Conservation (phyloP, 2,888 invertebrate species). For the Pristionchus arcanus region DNA sequence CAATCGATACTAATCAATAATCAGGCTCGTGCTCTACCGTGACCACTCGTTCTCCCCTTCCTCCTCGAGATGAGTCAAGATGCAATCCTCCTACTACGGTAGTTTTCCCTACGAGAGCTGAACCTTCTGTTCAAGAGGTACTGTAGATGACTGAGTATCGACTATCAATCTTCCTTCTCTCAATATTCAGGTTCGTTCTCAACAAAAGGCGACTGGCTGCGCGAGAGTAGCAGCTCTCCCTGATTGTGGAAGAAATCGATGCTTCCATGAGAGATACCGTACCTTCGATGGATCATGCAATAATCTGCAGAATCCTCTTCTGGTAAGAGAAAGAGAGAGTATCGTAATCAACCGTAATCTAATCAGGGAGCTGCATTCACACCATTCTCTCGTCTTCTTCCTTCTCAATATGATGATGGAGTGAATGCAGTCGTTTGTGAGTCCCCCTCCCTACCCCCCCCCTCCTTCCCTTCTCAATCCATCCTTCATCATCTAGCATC, state of each 20-base stretch:
- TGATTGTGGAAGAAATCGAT: conserved; percentile 52
- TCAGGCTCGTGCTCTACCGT: conserved; percentile 32
- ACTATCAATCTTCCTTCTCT: background rate
- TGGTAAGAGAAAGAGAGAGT: conserved; percentile 53
- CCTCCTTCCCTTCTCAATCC: background rate
- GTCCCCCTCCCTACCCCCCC: conserved; percentile 58
- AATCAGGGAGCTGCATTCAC: conserved; percentile 95
- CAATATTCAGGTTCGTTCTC: conserved; percentile 35
- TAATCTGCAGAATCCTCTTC: conserved; percentile 84
- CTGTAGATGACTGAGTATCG: background rate
- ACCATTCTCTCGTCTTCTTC: conserved; percentile 81
- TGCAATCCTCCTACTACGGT: conserved; percentile 40
- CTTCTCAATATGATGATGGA: conserved; percentile 77
- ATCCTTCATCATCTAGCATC: background rate
- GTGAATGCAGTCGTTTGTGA: conserved; percentile 72
- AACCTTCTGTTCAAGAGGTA: conserved; percentile 48
- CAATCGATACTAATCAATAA: background rate
- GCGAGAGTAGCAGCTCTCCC: conserved; percentile 33
- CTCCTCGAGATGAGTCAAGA: background rate
- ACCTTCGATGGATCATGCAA: conserved; percentile 96
- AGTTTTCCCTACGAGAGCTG: conserved; percentile 30
- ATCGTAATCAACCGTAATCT: conserved; percentile 79
- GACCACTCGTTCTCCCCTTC: background rate
- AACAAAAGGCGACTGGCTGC: conserved; percentile 21
- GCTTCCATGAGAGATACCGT: conserved; percentile 84